Evolutionary conservation across 64 coral and sea anemone species (phyloP), one percentile per base, ranked within the genome.

Genomic region (Pachyseris speciosa): DNA sequence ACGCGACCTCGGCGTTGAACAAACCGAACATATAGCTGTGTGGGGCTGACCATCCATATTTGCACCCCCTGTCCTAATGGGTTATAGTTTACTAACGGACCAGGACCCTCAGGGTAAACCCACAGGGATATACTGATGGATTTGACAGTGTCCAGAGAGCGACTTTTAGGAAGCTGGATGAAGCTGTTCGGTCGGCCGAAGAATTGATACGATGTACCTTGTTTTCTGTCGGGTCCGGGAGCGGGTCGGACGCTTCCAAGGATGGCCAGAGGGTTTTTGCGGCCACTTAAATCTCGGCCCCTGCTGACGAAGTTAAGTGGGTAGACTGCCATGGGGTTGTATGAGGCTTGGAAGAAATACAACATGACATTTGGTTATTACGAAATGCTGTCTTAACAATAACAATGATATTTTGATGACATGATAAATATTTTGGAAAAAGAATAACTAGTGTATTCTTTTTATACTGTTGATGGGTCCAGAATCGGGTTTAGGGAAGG

Each of bases 41-140:
- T 84, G 2, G 43, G 78, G 6, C 41, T 71, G 10, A 86, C 85
- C 50, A 96, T 86, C 86, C 91, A 93, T 47, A 96, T 85, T 30
- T 93, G 86, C 2, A 96, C 80, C 48, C 95, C 95, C 79, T 91
- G 80, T 43, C 49, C 80, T 4, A 2, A 47, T 28, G 93, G 93
- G 30, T 85, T 60, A 79, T 95, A 95, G 28, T 91, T 83, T 13
- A 94, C 63, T 40, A 95, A 74, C 7, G 93, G 93, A 26, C 95
- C 95, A 1, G 78, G 39, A 25, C 41, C 33, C 50, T 91, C 55
- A 12, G 78, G 91, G 40, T 81, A 93, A 32, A 96, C 84, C 95
- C 95, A 96, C 0, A 58, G 71, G 19, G 93, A 86, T 49, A 93
- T 86, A 24, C 91, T 89, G n/a, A 93, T 96, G 1, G 95, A 96